Conservation (phyloP, 2,888 invertebrate species). For the Philereme vetulata region DNA sequence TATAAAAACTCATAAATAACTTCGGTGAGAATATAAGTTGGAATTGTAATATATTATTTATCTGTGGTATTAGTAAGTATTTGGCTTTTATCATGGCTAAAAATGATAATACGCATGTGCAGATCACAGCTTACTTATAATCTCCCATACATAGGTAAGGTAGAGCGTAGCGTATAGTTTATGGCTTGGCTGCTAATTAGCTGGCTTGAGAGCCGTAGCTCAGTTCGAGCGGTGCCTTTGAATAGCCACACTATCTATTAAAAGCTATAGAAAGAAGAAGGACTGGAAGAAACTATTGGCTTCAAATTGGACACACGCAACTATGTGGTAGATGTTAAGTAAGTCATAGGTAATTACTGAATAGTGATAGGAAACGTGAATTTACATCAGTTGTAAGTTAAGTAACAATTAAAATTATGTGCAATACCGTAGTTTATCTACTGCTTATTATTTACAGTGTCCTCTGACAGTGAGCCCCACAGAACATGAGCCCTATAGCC, state of each 20-base stretch:
- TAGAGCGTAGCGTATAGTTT: conserved; percentile 11
- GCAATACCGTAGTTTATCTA: background rate
- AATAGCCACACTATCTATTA: background rate
- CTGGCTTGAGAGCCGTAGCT: conserved; percentile 3
- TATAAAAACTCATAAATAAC: no score
- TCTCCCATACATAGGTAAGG: conserved; percentile 1
- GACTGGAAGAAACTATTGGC: background rate
- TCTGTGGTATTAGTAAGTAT: no score
- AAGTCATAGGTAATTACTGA: no score
- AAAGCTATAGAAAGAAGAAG: conserved; percentile 1
- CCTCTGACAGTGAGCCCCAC: conserved; percentile 9
- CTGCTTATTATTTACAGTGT: conserved; percentile 3
- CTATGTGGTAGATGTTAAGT: no score
- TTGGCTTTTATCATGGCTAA: no score
- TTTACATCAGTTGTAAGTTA: no score
- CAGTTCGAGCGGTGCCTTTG: conserved; percentile 19
- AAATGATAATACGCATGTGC: background rate
- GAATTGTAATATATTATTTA: no score
- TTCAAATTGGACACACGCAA: no score
- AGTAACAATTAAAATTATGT: no score
- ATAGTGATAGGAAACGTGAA: no score
- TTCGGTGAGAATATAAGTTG: no score
- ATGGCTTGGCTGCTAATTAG: conserved; percentile 15
- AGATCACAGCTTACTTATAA: background rate
- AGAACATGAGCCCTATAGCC: no score